Evolutionary conservation across 2,888 invertebrate species (phyloP), one percentile per base, ranked within the genome.

Genomic region (Mythimna pallens): DNA sequence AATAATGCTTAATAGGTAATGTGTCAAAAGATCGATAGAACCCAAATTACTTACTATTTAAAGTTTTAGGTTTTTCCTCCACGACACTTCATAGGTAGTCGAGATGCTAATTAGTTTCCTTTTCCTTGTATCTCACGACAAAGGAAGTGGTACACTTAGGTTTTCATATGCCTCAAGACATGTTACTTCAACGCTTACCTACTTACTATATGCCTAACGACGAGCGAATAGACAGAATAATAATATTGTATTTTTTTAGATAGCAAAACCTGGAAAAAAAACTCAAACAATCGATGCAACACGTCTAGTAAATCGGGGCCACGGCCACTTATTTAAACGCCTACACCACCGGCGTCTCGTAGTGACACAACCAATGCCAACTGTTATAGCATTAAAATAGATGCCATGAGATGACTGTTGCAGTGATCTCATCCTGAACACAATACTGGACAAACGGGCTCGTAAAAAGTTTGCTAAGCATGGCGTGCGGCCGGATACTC

Each of bases 261-360:
- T 52, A 76, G 25, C 14, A 55, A 43, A 75, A 62, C 34, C 10
- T 8, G 0, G 7, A 62, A 57, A 70, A 82, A 75, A 83, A 82
- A 79, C 65, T 68, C 67, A 68, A 82, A 79, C 80, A 85, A 82
- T 82, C 73, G 40, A 72, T 79, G 69, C 73, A 78, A 47, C 63
- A 63, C 75, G 74, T 82, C 36, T 83, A 81, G 86, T 84, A 82
- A 89, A 93, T 93, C 87, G 91, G 83, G 93, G 94, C 91, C 94
- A 94, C 61, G 93, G 94, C 83, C 93, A 89, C 89, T 89, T 92
- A 92, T 91, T 90, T 88, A 89, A 87, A 88, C 92, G 90, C 92
- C 91, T 89, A 92, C 92, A 84, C 87, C 82, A 85, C 85, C 83
- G 78, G 82, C 86, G 83, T 81, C 87, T 83, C 75, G 67, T 76